phyloP scores from a whole-genome alignment of 1,140 invertebrate genomes.

The Colletes gigas region DNA sequence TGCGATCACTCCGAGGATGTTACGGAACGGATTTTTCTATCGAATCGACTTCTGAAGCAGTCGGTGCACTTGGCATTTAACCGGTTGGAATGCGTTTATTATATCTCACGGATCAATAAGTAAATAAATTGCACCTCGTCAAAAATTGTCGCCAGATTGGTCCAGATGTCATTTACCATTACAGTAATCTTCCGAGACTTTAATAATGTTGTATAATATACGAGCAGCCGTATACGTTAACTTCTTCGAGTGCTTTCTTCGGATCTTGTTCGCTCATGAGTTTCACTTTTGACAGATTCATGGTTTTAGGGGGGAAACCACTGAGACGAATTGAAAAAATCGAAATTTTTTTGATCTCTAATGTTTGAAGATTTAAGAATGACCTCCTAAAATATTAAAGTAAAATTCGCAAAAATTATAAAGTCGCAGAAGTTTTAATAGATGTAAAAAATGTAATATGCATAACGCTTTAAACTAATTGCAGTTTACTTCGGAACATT shows the following conservation, averaged over 20 bases:
- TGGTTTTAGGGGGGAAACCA: too few species aligned
- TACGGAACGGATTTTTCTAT: neutral
- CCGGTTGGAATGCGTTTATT: neutral
- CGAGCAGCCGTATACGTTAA: too few species aligned
- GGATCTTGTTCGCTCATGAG: neutral
- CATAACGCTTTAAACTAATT: too few species aligned
- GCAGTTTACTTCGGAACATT: too few species aligned
- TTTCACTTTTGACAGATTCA: neutral
- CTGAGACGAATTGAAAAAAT: too few species aligned
- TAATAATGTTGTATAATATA: neutral
- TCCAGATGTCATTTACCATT: neutral
- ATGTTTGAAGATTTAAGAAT: too few species aligned
- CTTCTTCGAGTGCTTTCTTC: neutral
- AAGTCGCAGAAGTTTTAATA: too few species aligned
- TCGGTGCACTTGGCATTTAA: neutral
- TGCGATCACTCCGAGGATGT: conserved; percentile 6
- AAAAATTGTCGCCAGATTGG: neutral
- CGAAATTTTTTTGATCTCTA: too few species aligned
- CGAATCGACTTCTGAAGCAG: neutral
- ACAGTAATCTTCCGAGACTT: neutral
- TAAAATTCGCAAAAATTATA: too few species aligned
- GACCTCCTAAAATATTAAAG: too few species aligned
- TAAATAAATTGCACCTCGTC: neutral
- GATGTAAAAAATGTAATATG: too few species aligned
- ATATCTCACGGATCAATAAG: neutral